These are phyloP conservation scores for Myotis daubentonii DNA, from an alignment of 2,797 vertebrate species.

Conservation along the genomic window DNA sequence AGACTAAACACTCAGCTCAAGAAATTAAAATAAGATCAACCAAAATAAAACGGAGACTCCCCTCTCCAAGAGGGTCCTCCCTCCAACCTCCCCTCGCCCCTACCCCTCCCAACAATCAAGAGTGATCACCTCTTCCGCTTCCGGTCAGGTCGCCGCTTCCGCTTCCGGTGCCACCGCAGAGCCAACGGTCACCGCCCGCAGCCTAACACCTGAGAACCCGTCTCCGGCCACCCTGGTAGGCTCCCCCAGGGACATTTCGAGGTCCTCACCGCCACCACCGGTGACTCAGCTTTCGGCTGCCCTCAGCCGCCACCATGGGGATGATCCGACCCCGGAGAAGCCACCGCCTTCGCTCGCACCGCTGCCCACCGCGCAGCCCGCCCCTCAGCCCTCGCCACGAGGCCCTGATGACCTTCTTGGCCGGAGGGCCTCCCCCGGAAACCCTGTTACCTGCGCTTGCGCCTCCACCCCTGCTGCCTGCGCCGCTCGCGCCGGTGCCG, in stretches of 20 bases:
- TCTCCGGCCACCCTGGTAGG: fast-evolving
- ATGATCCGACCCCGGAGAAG: neutral
- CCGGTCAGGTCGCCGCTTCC: too few species aligned
- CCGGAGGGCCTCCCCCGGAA: neutral
- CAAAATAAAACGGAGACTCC: neutral
- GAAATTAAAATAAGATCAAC: constrained; percentile 35
- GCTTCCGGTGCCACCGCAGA: neutral
- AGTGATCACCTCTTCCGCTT: too few species aligned
- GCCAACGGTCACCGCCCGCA: too few species aligned
- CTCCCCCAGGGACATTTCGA: too few species aligned
- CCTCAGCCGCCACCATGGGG: neutral
- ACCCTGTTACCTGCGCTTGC: neutral
- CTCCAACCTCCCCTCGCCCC: too few species aligned
- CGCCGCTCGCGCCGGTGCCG: neutral
- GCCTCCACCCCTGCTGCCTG: neutral
- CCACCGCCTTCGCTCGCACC: neutral
- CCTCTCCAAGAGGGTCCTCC: too few species aligned
- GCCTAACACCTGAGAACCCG: too few species aligned
- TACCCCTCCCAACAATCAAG: too few species aligned
- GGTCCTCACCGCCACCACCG: fast-evolving
- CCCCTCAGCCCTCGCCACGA: neutral
- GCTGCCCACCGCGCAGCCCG: neutral
- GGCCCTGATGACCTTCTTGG: neutral
- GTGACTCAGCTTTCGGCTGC: neutral
- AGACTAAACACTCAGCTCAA: neutral